phyloP scores from a whole-genome alignment of 2,888 invertebrate genomes.

The Horisme vitalbata region DNA sequence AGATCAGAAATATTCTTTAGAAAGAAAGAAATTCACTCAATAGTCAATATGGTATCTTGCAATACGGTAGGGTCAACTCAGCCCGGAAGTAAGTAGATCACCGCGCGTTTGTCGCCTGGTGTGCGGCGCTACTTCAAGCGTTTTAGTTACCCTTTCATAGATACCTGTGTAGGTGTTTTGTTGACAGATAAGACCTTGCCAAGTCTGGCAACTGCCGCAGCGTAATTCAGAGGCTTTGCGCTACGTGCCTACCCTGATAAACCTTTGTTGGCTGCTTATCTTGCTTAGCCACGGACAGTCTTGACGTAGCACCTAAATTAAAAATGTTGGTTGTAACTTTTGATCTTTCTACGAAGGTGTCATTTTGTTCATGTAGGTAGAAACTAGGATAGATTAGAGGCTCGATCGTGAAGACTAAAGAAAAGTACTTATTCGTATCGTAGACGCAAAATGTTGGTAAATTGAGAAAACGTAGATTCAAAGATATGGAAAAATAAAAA shows the following conservation, averaged over 20 bases:
- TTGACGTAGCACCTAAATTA: conserved; percentile 48
- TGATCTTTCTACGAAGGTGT: conserved; percentile 2
- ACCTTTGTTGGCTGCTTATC: conserved; percentile 68
- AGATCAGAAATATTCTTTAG: too few relatives aligned
- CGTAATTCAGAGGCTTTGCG: conserved; percentile 61
- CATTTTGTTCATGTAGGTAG: neutral
- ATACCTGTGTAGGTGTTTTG: conserved; percentile 56
- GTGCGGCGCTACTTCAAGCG: conserved; percentile 42
- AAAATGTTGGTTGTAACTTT: conserved; percentile 39
- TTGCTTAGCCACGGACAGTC: conserved; percentile 45
- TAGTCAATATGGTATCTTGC: too few relatives aligned
- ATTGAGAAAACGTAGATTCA: too few relatives aligned
- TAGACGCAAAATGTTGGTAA: too few relatives aligned
- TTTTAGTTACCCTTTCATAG: conserved; percentile 40
- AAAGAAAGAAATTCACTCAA: too few relatives aligned
- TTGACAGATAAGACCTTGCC: conserved; percentile 71
- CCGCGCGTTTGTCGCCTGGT: conserved; percentile 40
- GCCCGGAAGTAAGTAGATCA: too few relatives aligned
- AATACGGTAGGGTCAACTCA: too few relatives aligned
- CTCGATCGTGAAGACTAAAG: too few relatives aligned
- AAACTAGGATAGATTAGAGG: too few relatives aligned
- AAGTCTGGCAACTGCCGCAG: conserved; percentile 51
- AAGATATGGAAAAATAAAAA: too few relatives aligned
- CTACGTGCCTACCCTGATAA: conserved; percentile 65
- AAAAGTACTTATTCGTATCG: too few relatives aligned